These are phyloP conservation scores for Phortica magna DNA, from an alignment of 2,888 invertebrate genomes.

Conservation along the genomic window DNA sequence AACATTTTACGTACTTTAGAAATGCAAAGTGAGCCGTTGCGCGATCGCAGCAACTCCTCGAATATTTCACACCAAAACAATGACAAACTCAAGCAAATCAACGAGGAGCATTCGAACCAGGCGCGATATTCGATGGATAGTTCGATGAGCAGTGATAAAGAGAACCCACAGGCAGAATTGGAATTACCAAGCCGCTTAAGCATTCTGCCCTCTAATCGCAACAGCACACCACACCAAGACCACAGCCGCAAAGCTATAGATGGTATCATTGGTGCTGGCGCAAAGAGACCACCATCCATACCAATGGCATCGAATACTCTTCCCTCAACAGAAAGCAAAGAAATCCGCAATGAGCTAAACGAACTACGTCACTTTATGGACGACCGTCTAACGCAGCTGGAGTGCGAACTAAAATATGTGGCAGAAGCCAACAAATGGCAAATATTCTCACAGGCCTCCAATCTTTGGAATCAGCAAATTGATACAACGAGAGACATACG, in stretches of 20 bases:
- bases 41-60: conserved; percentile 68
- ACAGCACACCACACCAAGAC: conserved; percentile 70
- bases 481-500: conserved; percentile 63
- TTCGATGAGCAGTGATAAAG: conserved; percentile 63
- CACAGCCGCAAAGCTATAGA: conserved; percentile 35
- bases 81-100: conserved; percentile 67
- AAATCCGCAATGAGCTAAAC: conserved; percentile 55
- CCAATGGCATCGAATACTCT: conserved; percentile 51
- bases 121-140: conserved; percentile 43
- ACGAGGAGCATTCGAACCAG: conserved; percentile 61
- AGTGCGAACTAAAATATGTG: conserved; percentile 69
- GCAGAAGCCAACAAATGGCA: conserved; percentile 67
- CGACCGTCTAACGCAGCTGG: conserved; percentile 63
- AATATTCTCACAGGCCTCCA: conserved; percentile 63
- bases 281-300: conserved; percentile 9
- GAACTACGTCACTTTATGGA: conserved; percentile 66
- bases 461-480: conserved; percentile 66
- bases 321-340: conserved; percentile 42
- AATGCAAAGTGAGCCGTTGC: conserved; percentile 55
- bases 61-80: conserved; percentile 18
- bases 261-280: conserved; percentile 1
- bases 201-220: conserved; percentile 63
- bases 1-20: conserved; percentile 40
- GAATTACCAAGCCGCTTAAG: conserved; percentile 60
- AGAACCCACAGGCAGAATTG: conserved; percentile 56